Conservation (phyloP, 1,140 invertebrate species). For the Teleopsis dalmanni region DNA sequence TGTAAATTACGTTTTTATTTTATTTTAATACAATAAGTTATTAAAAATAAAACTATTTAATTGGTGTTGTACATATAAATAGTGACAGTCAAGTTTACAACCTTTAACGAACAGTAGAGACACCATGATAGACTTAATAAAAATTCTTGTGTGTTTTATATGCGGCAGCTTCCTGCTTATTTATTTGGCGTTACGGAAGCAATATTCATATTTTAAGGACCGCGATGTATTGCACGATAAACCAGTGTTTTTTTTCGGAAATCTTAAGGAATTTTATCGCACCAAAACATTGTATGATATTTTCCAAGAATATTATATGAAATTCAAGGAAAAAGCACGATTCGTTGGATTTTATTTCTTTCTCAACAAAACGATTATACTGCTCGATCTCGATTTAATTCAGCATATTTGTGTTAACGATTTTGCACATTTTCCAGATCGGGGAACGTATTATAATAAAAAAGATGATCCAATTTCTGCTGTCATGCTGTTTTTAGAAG, state of each 20-base stretch:
- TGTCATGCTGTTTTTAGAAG: slow-evolving; percentile 45
- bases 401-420: slow-evolving; percentile 53
- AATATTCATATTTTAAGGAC: slow-evolving; percentile 36
- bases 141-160: no score
- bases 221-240: slow-evolving; percentile 38
- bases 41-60: no score
- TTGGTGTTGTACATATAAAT: no score
- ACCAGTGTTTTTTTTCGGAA: slow-evolving; percentile 35
- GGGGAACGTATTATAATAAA: slow-evolving; percentile 44
- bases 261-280: slow-evolving; percentile 20
- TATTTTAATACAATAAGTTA: no score
- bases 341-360: slow-evolving; percentile 26
- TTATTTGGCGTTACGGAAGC: slow-evolving; percentile 8
- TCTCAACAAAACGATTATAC: slow-evolving; percentile 13
- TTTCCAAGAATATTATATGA: slow-evolving; percentile 29
- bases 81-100: no score
- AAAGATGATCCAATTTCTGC: slow-evolving; percentile 45
- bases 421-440: slow-evolving; percentile 48
- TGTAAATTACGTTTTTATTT: no score
- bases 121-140: no score
- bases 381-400: slow-evolving; percentile 52
- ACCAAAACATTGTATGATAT: slow-evolving; percentile 13
- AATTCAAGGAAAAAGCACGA: slow-evolving; percentile 26
- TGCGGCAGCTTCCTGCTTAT: no score
- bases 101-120: no score